Percentiles rank a stretch among this genome's conserved stretches.
Evolutionary conservation across 2,113 vertebrate species (phyloP).

Genomic region (Melanotaenia duboulayi): DNA sequence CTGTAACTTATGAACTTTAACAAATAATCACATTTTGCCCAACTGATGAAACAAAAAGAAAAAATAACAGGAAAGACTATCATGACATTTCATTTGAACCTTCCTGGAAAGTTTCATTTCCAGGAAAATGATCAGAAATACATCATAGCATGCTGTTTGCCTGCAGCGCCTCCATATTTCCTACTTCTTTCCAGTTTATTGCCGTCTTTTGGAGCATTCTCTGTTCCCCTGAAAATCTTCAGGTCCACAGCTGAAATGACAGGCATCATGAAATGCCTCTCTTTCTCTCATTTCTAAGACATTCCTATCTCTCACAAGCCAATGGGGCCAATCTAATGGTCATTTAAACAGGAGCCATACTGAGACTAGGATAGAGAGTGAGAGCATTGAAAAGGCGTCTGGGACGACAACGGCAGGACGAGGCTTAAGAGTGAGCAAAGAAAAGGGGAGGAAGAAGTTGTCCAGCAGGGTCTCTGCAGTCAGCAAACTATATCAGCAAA

Average conservation of each 20-base stretch:
- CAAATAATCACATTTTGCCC: conserved; percentile 15
- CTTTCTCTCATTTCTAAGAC: conserved; percentile 49
- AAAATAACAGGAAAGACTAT: conserved; percentile 23
- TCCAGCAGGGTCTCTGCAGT: conserved; percentile 33
- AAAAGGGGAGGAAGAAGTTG: conserved; percentile 2
- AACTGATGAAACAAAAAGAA: conserved; percentile 11
- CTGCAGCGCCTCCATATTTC: conserved; percentile 33
- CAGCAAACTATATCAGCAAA: conserved; percentile 51
- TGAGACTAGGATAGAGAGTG: not conserved
- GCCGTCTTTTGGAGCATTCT: conserved; percentile 25
- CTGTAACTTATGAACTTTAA: not conserved
- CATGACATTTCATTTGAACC: conserved; percentile 15
- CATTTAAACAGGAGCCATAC: conserved; percentile 17
- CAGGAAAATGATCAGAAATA: conserved; percentile 41
- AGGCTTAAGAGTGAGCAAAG: conserved; percentile 5
- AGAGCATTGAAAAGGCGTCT: not conserved
- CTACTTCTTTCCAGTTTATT: conserved; percentile 57
- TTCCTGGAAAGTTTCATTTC: conserved; percentile 26
- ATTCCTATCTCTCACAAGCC: conserved; percentile 11
- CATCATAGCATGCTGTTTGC: conserved; percentile 32
- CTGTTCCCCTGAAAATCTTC: not conserved
- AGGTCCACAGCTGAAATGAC: conserved; percentile 22
- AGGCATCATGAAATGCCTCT: conserved; percentile 15
- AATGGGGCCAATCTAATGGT: conserved; percentile 27
- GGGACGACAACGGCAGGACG: not conserved